Evolutionary conservation across 2,113 vertebrate species (phyloP), one percentile per base, ranked within the genome.

Genomic region (Lates calcarifer): DNA sequence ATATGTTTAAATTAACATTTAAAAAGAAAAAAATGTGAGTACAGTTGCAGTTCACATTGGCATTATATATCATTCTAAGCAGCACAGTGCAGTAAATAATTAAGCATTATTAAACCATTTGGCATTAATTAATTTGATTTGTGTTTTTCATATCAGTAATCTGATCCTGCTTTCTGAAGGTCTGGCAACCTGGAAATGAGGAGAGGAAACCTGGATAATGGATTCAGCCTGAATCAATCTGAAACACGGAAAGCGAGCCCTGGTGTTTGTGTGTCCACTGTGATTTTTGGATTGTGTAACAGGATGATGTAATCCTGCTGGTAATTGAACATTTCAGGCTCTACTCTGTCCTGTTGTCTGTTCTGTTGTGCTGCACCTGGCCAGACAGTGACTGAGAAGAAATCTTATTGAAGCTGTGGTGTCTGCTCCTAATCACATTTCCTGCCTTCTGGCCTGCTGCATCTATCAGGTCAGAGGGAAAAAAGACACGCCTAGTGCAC

Each of bases 371-470:
- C 70, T 83, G 69, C 78, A 87, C 84, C 87, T 87, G 90, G 43
- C 55, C 56, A 67, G 66, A 70, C 80, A 77, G 70, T 75, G 80
- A 84, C 84, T 6, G 73, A 86, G 56, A 77, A 43, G 60, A 91
- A 81, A 87, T 88, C 74, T 88, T 85, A 91, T 90, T 90, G 83
- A 29, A 77, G 84, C 84, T 78, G 76, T 37, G 33, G 82, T 82
- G 74, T 84, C 82, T 74, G 80, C 80, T 81, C 26, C 37, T 92
- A 93, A 92, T 93, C 66, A 83, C 60, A 92, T 93, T 92, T 92
- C 77, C 87, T 81, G 73, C 58, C 65, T 84, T 83, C 87, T 86
- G 83, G 82, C 43, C 74, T 29, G 45, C 79, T 84, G 78, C 22
- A 75, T 86, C 43, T 37, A 69, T 79, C 77, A 77, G 68, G 62